Evolutionary conservation across 2,888 invertebrate genomes (phyloP).

Genomic region (Archips xylosteana): DNA sequence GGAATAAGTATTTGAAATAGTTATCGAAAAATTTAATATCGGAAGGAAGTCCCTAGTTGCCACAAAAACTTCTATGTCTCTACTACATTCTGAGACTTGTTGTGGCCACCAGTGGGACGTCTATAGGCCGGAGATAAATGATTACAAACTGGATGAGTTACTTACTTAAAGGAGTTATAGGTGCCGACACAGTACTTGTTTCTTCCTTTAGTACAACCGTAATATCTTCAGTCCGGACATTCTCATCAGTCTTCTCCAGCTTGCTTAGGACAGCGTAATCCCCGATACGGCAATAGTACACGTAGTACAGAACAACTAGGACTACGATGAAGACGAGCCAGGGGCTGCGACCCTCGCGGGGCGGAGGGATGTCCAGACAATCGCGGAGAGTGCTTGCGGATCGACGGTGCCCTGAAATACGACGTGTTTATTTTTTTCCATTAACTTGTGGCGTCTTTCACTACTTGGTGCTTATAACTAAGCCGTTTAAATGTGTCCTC

Average conservation of each 20-base stretch:
- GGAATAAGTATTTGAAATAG: no score
- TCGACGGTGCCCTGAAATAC: conserved; percentile 4
- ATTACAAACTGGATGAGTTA: no score
- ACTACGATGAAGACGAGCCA: neutral
- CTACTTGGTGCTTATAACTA: no score
- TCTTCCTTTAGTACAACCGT: neutral
- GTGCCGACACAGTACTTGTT: neutral
- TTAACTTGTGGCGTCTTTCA: no score
- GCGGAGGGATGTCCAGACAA: neutral
- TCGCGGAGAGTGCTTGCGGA: neutral
- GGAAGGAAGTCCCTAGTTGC: no score
- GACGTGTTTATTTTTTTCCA: no score
- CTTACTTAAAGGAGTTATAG: neutral
- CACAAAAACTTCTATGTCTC: no score
- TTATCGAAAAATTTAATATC: no score
- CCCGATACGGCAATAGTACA: conserved; percentile 4
- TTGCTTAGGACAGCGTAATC: neutral
- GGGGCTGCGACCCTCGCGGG: neutral
- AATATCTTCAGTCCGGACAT: neutral
- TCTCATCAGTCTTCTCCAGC: neutral
- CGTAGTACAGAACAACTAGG: neutral
- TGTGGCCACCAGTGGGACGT: no score
- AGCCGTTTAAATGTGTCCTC: no score
- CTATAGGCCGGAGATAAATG: no score
- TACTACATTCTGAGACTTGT: no score